A percentile compares a stretch with the other conserved stretches of the same genome.
Conservation (phyloP, 2,888 invertebrate species). For the Gymnoscelis rufifasciata region DNA sequence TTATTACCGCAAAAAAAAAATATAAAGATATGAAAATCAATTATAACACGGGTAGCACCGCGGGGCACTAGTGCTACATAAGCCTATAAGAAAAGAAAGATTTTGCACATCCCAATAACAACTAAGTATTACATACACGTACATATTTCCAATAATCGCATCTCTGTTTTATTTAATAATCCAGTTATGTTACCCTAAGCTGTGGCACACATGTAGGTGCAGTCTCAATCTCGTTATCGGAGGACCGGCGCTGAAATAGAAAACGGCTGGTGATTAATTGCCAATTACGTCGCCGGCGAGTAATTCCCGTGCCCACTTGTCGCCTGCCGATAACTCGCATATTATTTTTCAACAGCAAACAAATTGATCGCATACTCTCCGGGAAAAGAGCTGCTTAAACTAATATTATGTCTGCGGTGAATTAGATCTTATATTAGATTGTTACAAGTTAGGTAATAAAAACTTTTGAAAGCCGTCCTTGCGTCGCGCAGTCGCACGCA, state of each 20-base stretch:
- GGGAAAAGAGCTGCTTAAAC: background rate
- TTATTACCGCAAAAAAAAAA: too few relatives aligned
- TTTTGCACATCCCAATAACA: too few relatives aligned
- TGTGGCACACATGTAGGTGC: conserved; percentile 36
- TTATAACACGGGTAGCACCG: too few relatives aligned
- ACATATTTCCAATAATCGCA: too few relatives aligned
- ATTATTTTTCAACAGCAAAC: conserved; percentile 53
- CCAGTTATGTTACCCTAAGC: conserved; percentile 6
- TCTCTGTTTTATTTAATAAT: background rate
- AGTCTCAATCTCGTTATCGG: conserved; percentile 59
- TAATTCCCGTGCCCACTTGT: conserved; percentile 70
- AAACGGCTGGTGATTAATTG: conserved; percentile 77
- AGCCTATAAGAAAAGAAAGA: too few relatives aligned
- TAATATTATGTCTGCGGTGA: background rate
- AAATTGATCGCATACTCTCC: conserved; percentile 39
- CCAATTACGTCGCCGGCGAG: conserved; percentile 71
- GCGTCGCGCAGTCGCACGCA: too few relatives aligned
- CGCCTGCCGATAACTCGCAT: conserved; percentile 51
- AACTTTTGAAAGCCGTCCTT: too few relatives aligned
- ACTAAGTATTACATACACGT: too few relatives aligned
- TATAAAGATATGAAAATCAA: too few relatives aligned
- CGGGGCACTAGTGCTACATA: too few relatives aligned
- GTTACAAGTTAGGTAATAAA: too few relatives aligned
- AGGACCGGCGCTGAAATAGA: conserved; percentile 64
- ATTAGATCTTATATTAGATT: too few relatives aligned